A percentile compares a stretch with the other conserved stretches of the same genome.
Evolutionary conservation across 1,140 invertebrate species (phyloP).

Genomic region (Phymorhynchus buccinoides): DNA sequence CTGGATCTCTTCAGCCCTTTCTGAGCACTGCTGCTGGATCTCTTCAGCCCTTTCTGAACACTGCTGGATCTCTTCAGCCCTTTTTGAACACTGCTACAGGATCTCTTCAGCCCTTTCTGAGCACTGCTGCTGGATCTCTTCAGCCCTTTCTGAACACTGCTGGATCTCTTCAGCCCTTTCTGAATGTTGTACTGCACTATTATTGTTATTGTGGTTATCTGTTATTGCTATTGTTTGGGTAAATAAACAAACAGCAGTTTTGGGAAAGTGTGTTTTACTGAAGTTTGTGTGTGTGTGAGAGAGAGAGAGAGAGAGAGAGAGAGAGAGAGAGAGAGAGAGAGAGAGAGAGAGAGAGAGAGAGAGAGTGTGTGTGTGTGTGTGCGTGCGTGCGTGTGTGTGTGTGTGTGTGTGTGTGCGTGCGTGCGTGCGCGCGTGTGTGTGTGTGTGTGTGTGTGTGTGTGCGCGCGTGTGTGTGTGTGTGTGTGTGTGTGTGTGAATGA

Average conservation of each 20-base stretch:
- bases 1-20: constrained; percentile 23
- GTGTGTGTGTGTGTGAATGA: no score
- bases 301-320: not conserved
- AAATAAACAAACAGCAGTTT: no score
- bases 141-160: constrained; percentile 24
- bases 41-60: no score
- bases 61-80: constrained; percentile 77
- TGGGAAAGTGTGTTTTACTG: no score
- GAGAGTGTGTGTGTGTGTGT: not conserved
- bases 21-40: no score
- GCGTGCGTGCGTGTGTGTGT: not conserved
- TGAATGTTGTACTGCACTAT: no score
- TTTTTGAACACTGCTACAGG: constrained; percentile 16
- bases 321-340: not conserved
- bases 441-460: not conserved
- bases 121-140: constrained; percentile 80
- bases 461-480: not conserved
- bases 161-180: no score
- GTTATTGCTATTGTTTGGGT: no score
- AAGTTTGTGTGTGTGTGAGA: no score
- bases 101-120: no score
- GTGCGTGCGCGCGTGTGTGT: not conserved
- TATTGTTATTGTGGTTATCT: no score
- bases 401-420: not conserved
- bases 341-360: not conserved